Conservation (phyloP, 1,140 invertebrate species). For the Nasonia vitripennis region DNA sequence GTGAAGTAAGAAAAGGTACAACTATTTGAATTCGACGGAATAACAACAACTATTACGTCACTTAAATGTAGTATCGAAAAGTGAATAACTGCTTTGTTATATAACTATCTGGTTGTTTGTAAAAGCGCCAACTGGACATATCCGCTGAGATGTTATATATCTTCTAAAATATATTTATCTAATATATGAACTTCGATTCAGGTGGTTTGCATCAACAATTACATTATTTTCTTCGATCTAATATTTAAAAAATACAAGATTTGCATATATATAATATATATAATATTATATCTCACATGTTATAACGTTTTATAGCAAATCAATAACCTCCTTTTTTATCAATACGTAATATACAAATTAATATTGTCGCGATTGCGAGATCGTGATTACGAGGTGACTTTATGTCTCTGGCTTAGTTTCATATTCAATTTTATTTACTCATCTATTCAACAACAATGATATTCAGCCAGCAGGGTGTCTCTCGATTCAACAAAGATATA, state of each 20-base stretch:
- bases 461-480: not conserved
- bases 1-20: not conserved
- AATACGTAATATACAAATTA: conserved; percentile 18
- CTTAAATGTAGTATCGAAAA: not conserved
- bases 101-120: not conserved
- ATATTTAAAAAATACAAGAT: conserved; percentile 26
- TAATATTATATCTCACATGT: not conserved
- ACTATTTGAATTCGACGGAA: not conserved
- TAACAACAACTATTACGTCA: not conserved
- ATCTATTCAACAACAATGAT: conserved; percentile 40
- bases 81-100: not conserved
- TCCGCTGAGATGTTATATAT: not conserved
- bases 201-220: conserved; percentile 12
- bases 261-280: not conserved
- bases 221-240: not conserved
- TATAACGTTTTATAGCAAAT: conserved; percentile 8
- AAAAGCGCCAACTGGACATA: not conserved
- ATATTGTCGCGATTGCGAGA: conserved; percentile 47
- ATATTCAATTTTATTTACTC: conserved; percentile 23
- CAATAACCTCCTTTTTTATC: not conserved
- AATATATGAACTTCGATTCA: conserved; percentile 11
- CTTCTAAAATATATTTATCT: conserved; percentile 17
- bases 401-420: not conserved
- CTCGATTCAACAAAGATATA: not conserved
- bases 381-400: conserved; percentile 19